Base-by-base conservation (phyloP, 2,888 invertebrate species). In the Baccha elongata region DNA sequence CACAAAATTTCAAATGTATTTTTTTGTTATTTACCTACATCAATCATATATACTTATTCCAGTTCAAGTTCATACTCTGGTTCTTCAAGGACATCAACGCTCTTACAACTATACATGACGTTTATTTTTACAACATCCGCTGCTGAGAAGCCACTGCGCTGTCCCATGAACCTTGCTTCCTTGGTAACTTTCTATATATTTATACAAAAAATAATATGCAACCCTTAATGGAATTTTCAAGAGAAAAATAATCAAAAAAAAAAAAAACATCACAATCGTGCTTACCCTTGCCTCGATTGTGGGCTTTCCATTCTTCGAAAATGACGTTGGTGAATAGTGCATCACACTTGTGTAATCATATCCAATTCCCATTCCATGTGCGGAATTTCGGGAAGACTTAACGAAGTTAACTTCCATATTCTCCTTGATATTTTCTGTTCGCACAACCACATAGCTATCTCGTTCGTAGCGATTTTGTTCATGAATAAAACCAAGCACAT, bases 321-420 rank as follows among this genome's bases (percentile, higher is more conserved):
- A 96, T 6, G 96, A 95, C 19, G 92, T 93, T 44, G 92, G 92
- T 0, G 95, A 95, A 89, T 96, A 96, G 87, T 96, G 96, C 96
- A 96, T 95, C 0, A 96, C 95, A 85, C 96, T 96, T 85, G 93
- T 93, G 89, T 94, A 96, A 89, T 96, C 96, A 86, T 96, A 96
- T 0, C 92, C 90, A 0, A 96, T 92, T 0, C 94, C 95, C 87
- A 92, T 95, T 3, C 92, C 93, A 37, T 93, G 91, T 0, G 93
- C 92, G 7, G 90, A 91, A 10, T 90, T 89, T 6, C 91, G 86
- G 4, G 92, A 85, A 0, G 93, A 92, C 89, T 95, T 96, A 79
- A 92, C 92, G 89, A 96, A 96, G 91, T 96, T 96, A 62, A 88
- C 91, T 87, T 93, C 92, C 68, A 93, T 92, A 1, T 94, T 93